Conservation (phyloP, 2,113 vertebrate genomes). For the Rhinogobius similis region DNA sequence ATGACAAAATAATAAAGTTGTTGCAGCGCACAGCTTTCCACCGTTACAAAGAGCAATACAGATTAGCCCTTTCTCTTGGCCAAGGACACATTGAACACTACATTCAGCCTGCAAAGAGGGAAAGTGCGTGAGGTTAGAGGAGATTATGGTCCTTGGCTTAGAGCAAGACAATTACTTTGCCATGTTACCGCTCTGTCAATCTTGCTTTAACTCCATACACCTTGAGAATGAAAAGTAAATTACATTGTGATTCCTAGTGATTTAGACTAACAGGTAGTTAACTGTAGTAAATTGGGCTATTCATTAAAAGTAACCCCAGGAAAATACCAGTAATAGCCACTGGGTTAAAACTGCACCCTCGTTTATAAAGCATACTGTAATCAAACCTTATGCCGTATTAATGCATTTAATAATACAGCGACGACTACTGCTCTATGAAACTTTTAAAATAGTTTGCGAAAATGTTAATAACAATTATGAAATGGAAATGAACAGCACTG, state of each 20-base stretch:
- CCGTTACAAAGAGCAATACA: slow-evolving; percentile 4
- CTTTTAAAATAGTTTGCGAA: too few species aligned
- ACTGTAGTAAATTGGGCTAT: slow-evolving; percentile 1
- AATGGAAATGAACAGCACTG: too few species aligned
- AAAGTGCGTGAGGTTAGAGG: slow-evolving; percentile 26
- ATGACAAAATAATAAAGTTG: background rate
- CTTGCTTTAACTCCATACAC: slow-evolving; percentile 9
- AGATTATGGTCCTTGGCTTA: slow-evolving; percentile 49
- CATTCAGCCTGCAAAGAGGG: slow-evolving; percentile 13
- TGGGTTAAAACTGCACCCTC: background rate
- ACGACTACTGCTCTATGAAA: background rate
- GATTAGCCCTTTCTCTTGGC: slow-evolving; percentile 20
- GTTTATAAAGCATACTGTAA: background rate
- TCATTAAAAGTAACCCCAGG: slow-evolving; percentile 11
- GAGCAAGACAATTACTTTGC: slow-evolving; percentile 45
- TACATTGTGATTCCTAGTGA: slow-evolving; percentile 7
- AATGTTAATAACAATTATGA: too few species aligned
- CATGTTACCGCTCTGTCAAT: slow-evolving; percentile 10
- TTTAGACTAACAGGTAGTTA: slow-evolving; percentile 31
- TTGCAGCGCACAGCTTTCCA: background rate
- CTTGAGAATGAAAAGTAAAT: slow-evolving; percentile 2
- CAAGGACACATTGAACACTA: slow-evolving; percentile 25
- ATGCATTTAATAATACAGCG: background rate
- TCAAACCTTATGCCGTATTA: background rate
- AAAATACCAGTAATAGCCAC: background rate